Conservation (phyloP, 2,797 vertebrate species). For the Sphaeramia orbicularis region DNA sequence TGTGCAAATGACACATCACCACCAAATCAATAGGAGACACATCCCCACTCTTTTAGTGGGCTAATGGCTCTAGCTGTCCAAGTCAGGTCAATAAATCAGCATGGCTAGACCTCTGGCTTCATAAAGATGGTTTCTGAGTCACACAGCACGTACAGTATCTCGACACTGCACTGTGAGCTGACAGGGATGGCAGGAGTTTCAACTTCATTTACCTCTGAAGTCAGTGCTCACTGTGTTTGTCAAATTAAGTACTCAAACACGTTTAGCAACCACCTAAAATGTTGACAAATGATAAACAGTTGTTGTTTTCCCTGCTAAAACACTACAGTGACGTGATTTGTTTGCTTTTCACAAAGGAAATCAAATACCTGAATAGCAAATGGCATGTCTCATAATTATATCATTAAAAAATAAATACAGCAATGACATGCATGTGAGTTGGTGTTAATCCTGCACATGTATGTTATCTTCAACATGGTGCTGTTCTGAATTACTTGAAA, state of each 20-base stretch:
- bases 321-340: not conserved
- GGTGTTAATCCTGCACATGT: no score
- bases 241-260: not conserved
- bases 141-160: conserved; percentile 2
- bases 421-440: no score
- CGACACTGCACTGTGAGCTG: not conserved
- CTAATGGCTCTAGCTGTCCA: conserved; percentile 61
- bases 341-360: not conserved
- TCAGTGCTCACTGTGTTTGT: not conserved
- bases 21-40: conserved; percentile 61
- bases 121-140: conserved; percentile 33
- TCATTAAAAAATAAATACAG: no score
- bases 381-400: not conserved
- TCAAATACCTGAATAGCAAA: not conserved
- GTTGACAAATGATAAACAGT: conserved; percentile 1
- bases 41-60: conserved; percentile 54
- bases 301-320: not conserved
- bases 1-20: conserved; percentile 54
- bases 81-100: conserved; percentile 50
- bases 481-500: no score
- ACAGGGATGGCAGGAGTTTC: conserved; percentile 6
- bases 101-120: conserved; percentile 35
- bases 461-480: no score
- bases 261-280: conserved; percentile 5
- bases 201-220: conserved; percentile 7